Evolutionary conservation across 2,888 invertebrate species (phyloP).

Genomic region (Microctonus hyperodae): DNA sequence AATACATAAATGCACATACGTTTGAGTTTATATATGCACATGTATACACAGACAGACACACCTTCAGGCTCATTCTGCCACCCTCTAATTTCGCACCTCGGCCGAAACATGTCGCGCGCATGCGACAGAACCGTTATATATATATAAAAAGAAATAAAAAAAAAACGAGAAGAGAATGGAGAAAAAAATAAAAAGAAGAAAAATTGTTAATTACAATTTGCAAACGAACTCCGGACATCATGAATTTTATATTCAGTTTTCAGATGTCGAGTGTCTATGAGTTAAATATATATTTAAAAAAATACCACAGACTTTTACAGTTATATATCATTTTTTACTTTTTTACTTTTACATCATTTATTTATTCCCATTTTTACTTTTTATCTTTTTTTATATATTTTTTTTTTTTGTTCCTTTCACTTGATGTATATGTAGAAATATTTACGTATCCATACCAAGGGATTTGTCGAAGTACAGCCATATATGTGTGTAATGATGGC

Average conservation of each 20-base stretch:
- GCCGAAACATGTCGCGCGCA: conserved; percentile 25
- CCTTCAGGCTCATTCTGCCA: conserved; percentile 18
- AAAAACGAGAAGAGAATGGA: background rate
- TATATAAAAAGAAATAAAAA: background rate
- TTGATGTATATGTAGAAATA: background rate
- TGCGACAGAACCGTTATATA: conserved; percentile 18
- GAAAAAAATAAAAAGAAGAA: background rate
- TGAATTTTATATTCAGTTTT: conserved; percentile 34
- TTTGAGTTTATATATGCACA: background rate
- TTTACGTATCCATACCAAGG: background rate
- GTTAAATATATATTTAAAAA: too few relatives aligned
- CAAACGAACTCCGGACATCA: conserved; percentile 24
- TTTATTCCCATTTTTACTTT: too few relatives aligned
- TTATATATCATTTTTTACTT: too few relatives aligned
- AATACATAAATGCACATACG: background rate
- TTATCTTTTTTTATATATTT: too few relatives aligned
- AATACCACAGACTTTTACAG: too few relatives aligned
- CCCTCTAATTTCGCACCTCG: conserved; percentile 25
- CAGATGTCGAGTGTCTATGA: too few relatives aligned
- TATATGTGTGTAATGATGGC: too few relatives aligned
- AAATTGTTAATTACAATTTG: conserved; percentile 38
- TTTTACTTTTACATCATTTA: too few relatives aligned
- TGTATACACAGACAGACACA: background rate
- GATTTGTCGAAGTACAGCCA: background rate
- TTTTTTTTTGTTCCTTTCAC: too few relatives aligned